These are phyloP conservation scores for Zaprionus camerounensis DNA, from an alignment of 1,140 invertebrate species.

Conservation along the genomic window DNA sequence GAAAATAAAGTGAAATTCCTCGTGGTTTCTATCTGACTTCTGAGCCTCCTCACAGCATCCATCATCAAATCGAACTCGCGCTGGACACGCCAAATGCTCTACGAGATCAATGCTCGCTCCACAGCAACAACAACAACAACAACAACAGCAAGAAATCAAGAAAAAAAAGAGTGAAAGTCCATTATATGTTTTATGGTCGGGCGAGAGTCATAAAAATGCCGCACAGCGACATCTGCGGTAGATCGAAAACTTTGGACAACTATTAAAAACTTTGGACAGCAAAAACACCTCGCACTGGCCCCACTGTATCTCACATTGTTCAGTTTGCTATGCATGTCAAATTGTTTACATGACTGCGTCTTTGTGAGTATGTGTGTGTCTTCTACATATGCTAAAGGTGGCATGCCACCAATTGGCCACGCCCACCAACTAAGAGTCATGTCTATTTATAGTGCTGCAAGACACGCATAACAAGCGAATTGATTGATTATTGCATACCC, in stretches of 20 bases:
- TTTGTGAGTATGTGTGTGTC: conserved; percentile 6
- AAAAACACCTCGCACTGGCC: conserved; percentile 24
- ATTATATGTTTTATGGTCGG: conserved; percentile 68
- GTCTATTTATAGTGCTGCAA: conserved; percentile 34
- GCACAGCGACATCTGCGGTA: conserved; percentile 46
- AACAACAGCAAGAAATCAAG: conserved; percentile 10
- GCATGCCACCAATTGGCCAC: conserved; percentile 50
- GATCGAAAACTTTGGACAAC: conserved; percentile 30
- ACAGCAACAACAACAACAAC: conserved; percentile 20
- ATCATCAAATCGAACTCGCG: conserved; percentile 17
- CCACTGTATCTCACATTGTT: conserved; percentile 29
- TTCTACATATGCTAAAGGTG: conserved; percentile 28
- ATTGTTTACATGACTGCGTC: conserved; percentile 44
- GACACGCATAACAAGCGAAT: neutral
- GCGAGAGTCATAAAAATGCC: conserved; percentile 50
- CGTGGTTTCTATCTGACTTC: conserved; percentile 37
- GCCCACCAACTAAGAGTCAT: conserved; percentile 20
- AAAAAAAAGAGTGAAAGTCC: conserved; percentile 74
- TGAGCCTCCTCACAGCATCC: conserved; percentile 39
- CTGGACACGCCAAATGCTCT: conserved; percentile 59
- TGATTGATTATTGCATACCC: conserved; percentile 1
- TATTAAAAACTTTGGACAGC: conserved; percentile 14
- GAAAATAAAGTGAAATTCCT: conserved; percentile 67
- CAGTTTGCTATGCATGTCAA: conserved; percentile 47
- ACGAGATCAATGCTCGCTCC: conserved; percentile 65